A percentile compares a stretch with the other conserved stretches of the same genome.
Conservation (phyloP, 92 coral and sea anemone species). For the Epizoanthus rinbou region DNA sequence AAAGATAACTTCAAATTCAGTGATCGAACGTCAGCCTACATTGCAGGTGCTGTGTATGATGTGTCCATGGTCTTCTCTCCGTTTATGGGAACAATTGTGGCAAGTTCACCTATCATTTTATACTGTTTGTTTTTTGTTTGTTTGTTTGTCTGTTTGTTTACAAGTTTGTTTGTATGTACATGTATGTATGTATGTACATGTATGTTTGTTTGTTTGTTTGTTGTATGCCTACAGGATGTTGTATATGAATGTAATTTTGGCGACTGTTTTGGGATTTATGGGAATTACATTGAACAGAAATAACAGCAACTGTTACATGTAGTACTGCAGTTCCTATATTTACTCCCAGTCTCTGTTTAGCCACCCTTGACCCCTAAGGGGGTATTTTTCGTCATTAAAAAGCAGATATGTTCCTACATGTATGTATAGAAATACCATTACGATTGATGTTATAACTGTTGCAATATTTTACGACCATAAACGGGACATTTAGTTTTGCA, state of each 20-base stretch:
- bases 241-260: not conserved
- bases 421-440: too few species aligned
- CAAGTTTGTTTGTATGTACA: not conserved
- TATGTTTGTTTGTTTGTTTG: too few species aligned
- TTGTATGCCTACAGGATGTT: too few species aligned
- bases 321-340: too few species aligned
- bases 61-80: conserved; percentile 87
- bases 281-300: not conserved
- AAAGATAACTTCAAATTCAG: conserved; percentile 56
- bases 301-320: not conserved
- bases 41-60: conserved; percentile 86
- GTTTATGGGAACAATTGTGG: conserved; percentile 85
- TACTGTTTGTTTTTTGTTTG: not conserved
- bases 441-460: too few species aligned
- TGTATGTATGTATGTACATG: too few species aligned
- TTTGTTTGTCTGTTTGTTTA: not conserved
- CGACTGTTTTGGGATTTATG: not conserved
- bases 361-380: too few species aligned
- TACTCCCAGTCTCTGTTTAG: too few species aligned
- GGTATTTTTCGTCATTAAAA: too few species aligned
- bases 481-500: too few species aligned
- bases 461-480: too few species aligned
- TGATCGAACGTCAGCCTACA: conserved; percentile 64
- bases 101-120: conserved; percentile 28
- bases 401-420: too few species aligned